Percentiles rank a stretch among this genome's conserved stretches.
Evolutionary conservation across 1,140 invertebrate genomes (phyloP).

Genomic region (Cataglyphis hispanica): DNA sequence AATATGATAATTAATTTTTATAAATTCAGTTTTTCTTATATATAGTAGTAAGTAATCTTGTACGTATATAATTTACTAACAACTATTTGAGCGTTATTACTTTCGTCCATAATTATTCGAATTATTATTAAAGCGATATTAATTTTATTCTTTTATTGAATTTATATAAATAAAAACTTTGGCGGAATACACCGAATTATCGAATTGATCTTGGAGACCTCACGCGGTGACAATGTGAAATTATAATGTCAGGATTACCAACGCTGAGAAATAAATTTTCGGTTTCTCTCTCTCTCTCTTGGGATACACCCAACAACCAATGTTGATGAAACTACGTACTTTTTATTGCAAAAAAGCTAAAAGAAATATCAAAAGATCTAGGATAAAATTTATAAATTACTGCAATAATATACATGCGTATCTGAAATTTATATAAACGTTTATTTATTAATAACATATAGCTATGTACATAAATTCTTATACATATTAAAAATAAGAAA

Average conservation of each 20-base stretch:
- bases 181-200: background rate
- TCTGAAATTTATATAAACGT: background rate
- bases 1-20: background rate
- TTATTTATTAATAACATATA: background rate
- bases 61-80: conserved; percentile 70
- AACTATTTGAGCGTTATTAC: conserved; percentile 78
- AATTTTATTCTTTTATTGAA: conserved; percentile 1
- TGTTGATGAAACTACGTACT: background rate
- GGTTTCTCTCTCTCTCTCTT: too few species aligned
- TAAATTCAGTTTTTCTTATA: conserved; percentile 3
- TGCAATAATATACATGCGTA: background rate
- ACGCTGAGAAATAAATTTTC: too few species aligned
- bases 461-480: background rate
- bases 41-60: background rate
- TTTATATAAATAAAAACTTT: conserved; percentile 24
- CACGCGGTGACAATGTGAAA: too few species aligned
- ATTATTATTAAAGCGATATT: background rate
- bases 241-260: too few species aligned
- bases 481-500: conserved; percentile 6
- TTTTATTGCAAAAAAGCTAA: background rate
- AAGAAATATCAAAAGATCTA: background rate
- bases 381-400: background rate
- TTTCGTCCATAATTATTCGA: conserved; percentile 76
- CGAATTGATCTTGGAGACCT: too few species aligned
- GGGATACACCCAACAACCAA: too few species aligned